Base-by-base conservation (phyloP, 2,797 vertebrate species). In the Characodon lateralis region DNA sequence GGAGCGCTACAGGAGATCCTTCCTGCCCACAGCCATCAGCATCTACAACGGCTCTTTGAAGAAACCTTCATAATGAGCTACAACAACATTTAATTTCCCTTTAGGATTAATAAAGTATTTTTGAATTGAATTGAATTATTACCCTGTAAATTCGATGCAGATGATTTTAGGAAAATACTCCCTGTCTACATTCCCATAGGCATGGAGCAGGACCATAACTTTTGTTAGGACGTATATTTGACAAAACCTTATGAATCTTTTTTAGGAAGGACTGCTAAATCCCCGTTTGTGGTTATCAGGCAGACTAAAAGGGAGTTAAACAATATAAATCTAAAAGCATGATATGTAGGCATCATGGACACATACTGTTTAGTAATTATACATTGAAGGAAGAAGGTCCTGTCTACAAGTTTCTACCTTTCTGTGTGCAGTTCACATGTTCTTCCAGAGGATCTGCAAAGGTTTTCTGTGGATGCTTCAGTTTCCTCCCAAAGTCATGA, bases 101-200 rank as follows among this genome's bases (percentile, higher is more conserved):
- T n/a, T n/a, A n/a, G n/a, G n/a, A n/a, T n/a, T n/a, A n/a, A n/a
- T n/a, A n/a, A n/a, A n/a, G n/a, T n/a, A n/a, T n/a, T n/a, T n/a
- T n/a, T n/a, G n/a, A n/a, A n/a, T n/a, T n/a, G n/a, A n/a, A n/a
- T n/a, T n/a, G n/a, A n/a, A n/a, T n/a, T n/a, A n/a, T n/a, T n/a
- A n/a, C n/a, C n/a, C n/a, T n/a, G n/a, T n/a, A n/a, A n/a, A n/a
- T n/a, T n/a, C n/a, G 26, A 48, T 22, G 26, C 39, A 59, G 39
- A 28, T 73, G 56, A 46, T 73, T 39, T 46, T 61, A 35, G 24
- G 2, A 46, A 73, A 48, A 73, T 31, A 50, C 18, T 74, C 72
- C 41, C 41, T 16, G 18, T 74, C 41, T 74, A 48, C 56, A 46
- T 43, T 51, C 24, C 9, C 14, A 31, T 48, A 59, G 56, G 31